Base-by-base conservation (phyloP, 2,888 invertebrate genomes). In the Epiblema foenella region DNA sequence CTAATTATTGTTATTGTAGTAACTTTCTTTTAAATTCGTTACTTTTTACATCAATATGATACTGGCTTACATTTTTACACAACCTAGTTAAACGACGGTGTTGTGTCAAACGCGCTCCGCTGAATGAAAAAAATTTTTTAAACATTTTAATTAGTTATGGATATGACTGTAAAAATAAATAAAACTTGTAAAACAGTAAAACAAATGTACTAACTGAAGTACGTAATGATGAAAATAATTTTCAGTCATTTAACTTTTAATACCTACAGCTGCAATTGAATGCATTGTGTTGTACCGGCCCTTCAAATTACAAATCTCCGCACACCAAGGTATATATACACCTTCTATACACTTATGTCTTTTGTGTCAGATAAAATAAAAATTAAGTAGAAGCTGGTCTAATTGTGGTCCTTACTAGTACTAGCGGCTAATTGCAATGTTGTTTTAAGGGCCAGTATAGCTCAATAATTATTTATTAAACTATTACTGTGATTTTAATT, bases 371-470 rank as follows among this genome's bases (percentile, higher is more conserved):
- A 72, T 59, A 60, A 73, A 65, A 75, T 69, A 56, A 75, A 77
- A 78, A 79, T 77, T 75, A 77, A 81, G 77, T 77, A 73, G 73
- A 72, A 74, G 71, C 63, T 54, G 69, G 68, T 69, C 54, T 73
- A 77, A 80, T 81, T 82, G 78, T 77, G 68, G 77, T 76, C 69
- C 75, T 78, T 78, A 76, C 73, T 74, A 73, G 67, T 75, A 77
- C 75, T 74, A 69, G 68, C 68, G 62, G 64, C 75, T 78, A 79
- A 81, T 80, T 80, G 77, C 75, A 29, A 52, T 63, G 66, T 39
- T 70, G 52, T 65, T 73, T 80, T 80, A 79, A 80, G 79, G 73
- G 57, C 39, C 62, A 70, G 80, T 66, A 33, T 54, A 29, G 51
- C 24, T 24, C 51, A 33, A 33, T 5, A 8, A 8, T 33, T 33